phyloP scores from a whole-genome alignment of 2,888 invertebrate species.

The Chrysotoxum bicinctum region DNA sequence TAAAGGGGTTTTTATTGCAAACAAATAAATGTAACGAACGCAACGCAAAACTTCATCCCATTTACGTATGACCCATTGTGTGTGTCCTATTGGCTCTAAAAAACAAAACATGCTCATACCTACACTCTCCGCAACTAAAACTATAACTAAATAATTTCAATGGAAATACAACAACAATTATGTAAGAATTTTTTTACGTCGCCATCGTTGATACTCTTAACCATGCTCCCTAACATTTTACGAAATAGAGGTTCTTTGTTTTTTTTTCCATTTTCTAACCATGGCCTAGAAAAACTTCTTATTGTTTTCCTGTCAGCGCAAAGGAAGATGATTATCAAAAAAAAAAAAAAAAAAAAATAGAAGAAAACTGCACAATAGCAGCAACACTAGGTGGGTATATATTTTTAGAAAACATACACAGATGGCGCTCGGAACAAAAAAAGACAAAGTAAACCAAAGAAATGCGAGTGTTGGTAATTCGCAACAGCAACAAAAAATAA shows the following conservation, averaged over 20 bases:
- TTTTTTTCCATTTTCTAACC: constrained; percentile 46
- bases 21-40: background rate
- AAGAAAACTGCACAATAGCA: constrained; percentile 22
- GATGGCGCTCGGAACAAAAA: constrained; percentile 8
- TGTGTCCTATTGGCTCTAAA: constrained; percentile 1
- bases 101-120: background rate
- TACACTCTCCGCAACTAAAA: background rate
- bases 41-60: background rate
- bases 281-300: constrained; percentile 64
- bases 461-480: constrained; percentile 49
- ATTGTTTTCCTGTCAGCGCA: constrained; percentile 64
- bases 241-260: constrained; percentile 21
- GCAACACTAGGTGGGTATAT: background rate
- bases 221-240: constrained; percentile 48
- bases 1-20: background rate
- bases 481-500: constrained; percentile 1
- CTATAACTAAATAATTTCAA: constrained; percentile 24
- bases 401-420: constrained; percentile 1
- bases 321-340: constrained; percentile 12
- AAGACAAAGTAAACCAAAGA: constrained; percentile 27
- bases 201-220: constrained; percentile 34
- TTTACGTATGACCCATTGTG: background rate
- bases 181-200: constrained; percentile 4
- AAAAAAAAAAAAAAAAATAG: constrained; percentile 7
- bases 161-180: background rate